Percentiles rank a stretch among this genome's conserved stretches.
phyloP scores from a whole-genome alignment of 2,797 vertebrate genomes.

The Atherinosoma microstoma region DNA sequence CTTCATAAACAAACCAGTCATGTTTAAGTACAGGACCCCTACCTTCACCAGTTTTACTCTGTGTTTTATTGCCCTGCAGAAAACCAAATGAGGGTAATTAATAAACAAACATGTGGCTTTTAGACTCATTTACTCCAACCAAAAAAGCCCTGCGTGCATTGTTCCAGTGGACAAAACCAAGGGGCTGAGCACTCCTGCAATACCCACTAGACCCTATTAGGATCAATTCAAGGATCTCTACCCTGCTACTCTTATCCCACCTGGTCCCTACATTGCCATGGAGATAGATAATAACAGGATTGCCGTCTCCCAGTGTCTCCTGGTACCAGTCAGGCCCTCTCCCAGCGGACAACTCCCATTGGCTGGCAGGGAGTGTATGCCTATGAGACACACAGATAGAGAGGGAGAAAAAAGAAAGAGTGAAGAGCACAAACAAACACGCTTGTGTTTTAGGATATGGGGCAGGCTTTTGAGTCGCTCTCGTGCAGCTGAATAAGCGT shows the following conservation, averaged over 20 bases:
- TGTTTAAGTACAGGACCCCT: conserved; percentile 12
- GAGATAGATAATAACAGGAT: conserved; percentile 87
- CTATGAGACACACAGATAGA: conserved; percentile 66
- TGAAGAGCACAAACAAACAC: conserved; percentile 27
- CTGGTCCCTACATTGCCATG: conserved; percentile 86
- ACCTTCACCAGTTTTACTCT: conserved; percentile 87
- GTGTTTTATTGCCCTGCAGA: conserved; percentile 83
- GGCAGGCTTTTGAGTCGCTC: conserved; percentile 12
- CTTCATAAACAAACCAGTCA: too few species aligned
- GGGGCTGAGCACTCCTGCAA: conserved; percentile 19
- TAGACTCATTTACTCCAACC: conserved; percentile 20
- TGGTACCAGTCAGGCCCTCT: conserved; percentile 81
- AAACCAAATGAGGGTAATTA: conserved; percentile 39
- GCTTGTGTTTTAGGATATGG: conserved; percentile 4
- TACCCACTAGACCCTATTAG: conserved; percentile 67
- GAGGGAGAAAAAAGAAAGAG: conserved; percentile 5
- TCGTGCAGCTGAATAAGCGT: conserved; percentile 20
- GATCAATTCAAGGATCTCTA: conserved; percentile 59
- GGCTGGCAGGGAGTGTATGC: conserved; percentile 85
- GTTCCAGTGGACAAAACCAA: conserved; percentile 25
- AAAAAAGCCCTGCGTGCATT: conserved; percentile 23
- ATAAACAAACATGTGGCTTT: conserved; percentile 47
- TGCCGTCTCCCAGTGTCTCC: conserved; percentile 79
- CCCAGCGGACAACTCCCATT: conserved; percentile 77
- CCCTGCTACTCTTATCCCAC: conserved; percentile 70